phyloP scores from a whole-genome alignment of 2,113 vertebrate species.

The Dipodomys merriami region DNA sequence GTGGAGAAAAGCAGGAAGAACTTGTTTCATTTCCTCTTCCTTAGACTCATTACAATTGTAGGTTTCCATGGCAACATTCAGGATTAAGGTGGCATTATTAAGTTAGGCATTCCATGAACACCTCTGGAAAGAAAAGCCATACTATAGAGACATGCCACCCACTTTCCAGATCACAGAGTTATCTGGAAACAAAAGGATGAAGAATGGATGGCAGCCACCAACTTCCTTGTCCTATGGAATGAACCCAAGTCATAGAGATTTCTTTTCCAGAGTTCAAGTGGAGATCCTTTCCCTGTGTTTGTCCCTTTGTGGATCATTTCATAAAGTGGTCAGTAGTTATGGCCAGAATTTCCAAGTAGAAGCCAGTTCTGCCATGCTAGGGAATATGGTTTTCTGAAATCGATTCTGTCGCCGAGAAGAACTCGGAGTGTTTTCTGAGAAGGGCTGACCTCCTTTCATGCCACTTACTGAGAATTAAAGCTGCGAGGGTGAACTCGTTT shows the following conservation, averaged over 20 bases:
- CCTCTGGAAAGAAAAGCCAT: slow-evolving; percentile 66
- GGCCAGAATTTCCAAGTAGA: slow-evolving; percentile 74
- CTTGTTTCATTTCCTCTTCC: slow-evolving; percentile 38
- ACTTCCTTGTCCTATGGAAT: slow-evolving; percentile 33
- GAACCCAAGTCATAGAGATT: slow-evolving; percentile 61
- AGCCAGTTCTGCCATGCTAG: slow-evolving; percentile 74
- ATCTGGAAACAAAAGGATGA: not conserved
- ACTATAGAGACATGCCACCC: not conserved
- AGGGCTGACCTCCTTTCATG: slow-evolving; percentile 89
- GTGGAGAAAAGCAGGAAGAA: not conserved
- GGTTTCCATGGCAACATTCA: slow-evolving; percentile 66
- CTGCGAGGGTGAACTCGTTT: slow-evolving; percentile 90
- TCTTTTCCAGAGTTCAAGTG: slow-evolving; percentile 28
- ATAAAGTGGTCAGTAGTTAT: slow-evolving; percentile 77
- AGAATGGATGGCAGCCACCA: not conserved
- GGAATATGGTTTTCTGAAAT: slow-evolving; percentile 82
- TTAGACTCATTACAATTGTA: slow-evolving; percentile 51
- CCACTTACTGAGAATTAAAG: slow-evolving; percentile 92
- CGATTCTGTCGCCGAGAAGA: slow-evolving; percentile 84
- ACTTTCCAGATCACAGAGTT: slow-evolving; percentile 40
- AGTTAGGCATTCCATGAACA: slow-evolving; percentile 71
- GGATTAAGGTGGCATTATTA: slow-evolving; percentile 76
- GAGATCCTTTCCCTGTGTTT: slow-evolving; percentile 47
- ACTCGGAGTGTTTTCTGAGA: slow-evolving; percentile 86
- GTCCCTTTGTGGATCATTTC: slow-evolving; percentile 71